These are phyloP conservation scores for Ctenomys sociabilis DNA, from an alignment of 2,113 vertebrate species.

Conservation along the genomic window DNA sequence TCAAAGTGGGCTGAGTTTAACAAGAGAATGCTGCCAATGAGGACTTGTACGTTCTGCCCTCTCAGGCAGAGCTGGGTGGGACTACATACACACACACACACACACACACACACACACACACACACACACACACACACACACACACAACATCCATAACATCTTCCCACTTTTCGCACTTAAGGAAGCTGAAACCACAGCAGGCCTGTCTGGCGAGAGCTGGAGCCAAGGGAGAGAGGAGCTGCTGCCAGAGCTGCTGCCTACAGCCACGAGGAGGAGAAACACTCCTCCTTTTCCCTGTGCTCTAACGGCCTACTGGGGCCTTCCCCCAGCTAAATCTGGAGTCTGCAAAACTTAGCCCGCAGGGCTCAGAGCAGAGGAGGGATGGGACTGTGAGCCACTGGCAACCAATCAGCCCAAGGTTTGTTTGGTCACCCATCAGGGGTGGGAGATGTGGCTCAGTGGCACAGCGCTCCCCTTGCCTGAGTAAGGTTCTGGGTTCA, in stretches of 20 bases:
- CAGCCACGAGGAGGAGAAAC: not conserved
- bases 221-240: not conserved
- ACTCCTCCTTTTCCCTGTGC: not conserved
- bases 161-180: not conserved
- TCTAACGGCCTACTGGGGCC: not conserved
- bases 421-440: not conserved
- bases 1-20: not conserved
- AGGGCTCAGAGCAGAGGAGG: not conserved
- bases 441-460: not conserved
- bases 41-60: not conserved
- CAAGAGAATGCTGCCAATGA: not conserved
- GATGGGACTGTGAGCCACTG: not conserved
- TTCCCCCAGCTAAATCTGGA: not conserved
- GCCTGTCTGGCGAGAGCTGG: constrained; percentile 3
- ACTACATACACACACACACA: not conserved
- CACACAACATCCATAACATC: not conserved
- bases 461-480: not conserved
- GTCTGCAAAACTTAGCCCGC: not conserved
- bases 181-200: constrained; percentile 39
- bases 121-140: not conserved
- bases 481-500: not conserved
- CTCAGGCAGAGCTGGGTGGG: not conserved
- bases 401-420: not conserved
- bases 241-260: not conserved
- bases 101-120: too few relatives aligned